A percentile compares a stretch with the other conserved stretches of the same genome.
Conservation (phyloP, 2,888 invertebrate species). For the Lydus trimaculatus region DNA sequence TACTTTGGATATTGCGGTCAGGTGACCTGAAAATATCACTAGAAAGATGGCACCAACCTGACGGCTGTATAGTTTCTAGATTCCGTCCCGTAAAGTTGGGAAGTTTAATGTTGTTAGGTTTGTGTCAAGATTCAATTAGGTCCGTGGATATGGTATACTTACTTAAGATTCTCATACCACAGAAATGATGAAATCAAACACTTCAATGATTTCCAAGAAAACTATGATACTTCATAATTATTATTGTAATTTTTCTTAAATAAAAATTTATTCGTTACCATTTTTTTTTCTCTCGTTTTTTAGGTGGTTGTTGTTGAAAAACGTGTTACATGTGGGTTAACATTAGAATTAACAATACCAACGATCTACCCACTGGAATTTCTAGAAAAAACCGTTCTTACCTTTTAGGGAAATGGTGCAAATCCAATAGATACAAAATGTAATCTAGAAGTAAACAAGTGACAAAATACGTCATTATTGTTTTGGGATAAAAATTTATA, state of each 20-base stretch:
- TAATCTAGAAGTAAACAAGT: slow-evolving; percentile 17
- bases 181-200: slow-evolving; percentile 5
- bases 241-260: not conserved
- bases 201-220: slow-evolving; percentile 1
- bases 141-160: too few relatives aligned
- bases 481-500: not conserved
- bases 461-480: slow-evolving; percentile 13
- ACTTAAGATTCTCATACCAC: not conserved
- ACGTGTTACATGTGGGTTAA: slow-evolving; percentile 13
- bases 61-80: too few relatives aligned
- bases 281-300: not conserved
- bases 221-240: not conserved
- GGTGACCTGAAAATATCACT: too few relatives aligned
- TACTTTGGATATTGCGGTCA: too few relatives aligned
- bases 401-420: slow-evolving; percentile 22
- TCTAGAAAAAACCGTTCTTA: not conserved
- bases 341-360: slow-evolving; percentile 12
- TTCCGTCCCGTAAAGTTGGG: too few relatives aligned
- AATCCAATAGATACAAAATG: slow-evolving; percentile 16
- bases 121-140: too few relatives aligned
- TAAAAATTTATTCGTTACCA: not conserved
- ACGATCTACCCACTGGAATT: slow-evolving; percentile 15
- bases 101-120: too few relatives aligned
- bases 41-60: too few relatives aligned
- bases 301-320: not conserved